Base-by-base conservation (phyloP, 1,140 invertebrate genomes). In the Calephelis virginiensis region DNA sequence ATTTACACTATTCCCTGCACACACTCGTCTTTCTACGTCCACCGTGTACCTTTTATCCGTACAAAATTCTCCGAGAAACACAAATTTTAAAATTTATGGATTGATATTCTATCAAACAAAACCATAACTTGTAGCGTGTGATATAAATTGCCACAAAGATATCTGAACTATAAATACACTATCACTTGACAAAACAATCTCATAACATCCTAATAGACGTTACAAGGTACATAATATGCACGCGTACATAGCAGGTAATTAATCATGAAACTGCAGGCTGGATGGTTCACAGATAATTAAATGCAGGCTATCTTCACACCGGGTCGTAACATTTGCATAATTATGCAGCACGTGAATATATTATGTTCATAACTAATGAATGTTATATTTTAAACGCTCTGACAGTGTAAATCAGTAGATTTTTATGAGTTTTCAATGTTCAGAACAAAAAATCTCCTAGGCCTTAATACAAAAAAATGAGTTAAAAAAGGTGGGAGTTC, bases 261-360 rank as follows among this genome's bases (percentile, higher is more conserved):
- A 64, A 49, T 53, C 43, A 64, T 53, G 38, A 64, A 64, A 56
- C 49, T 64, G 28, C 38, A 56, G 45, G 17, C 56, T 65, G 17
- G 50, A 64, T 64, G 63, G 17, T 64, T 64, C 17, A 64, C 14
- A 56, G 49, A 64, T 56, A 64, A 37, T 63, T 28, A 37, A 56
- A 37, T 53, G 38, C 49, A 50, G 49, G 48, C 40, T 53, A 43
- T 50, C 48, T 40, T 64, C 14, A 64, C 63, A 64, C 63, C 37
- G 38, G 37, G 11, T 11, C 37, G 63, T 64, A 64, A 53, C 13
- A 45, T 53, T 43, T 43, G 49, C 48, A 53, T 49, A 11, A 50
- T 53, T 40, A 64, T 53, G 50, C 17, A 50, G 49, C 10, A 53
- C 50, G 14, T 9, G 14, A 13, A n/a, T 49, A 49, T 14, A 49